A percentile compares a stretch with the other conserved stretches of the same genome.
Evolutionary conservation across 2,113 vertebrate genomes (phyloP).

Genomic region (Nothobranchius furzeri): DNA sequence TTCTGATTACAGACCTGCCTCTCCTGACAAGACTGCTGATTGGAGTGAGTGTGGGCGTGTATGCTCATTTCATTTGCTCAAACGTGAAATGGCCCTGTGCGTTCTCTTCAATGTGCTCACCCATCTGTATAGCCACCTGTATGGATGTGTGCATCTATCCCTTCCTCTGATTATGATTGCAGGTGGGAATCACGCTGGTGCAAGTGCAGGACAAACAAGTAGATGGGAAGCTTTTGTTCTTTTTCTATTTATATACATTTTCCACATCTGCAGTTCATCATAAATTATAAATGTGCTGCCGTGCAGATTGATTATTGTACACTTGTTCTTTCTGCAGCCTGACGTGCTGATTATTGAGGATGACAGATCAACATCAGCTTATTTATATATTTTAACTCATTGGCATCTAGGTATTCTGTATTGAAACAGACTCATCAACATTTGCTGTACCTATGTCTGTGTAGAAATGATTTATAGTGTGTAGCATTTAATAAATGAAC

Average conservation of each 20-base stretch:
- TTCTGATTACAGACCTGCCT: conserved; percentile 72
- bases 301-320: conserved; percentile 35
- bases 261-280: conserved; percentile 21
- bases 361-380: conserved; percentile 29
- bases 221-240: conserved; percentile 40
- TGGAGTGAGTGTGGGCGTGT: conserved; percentile 40
- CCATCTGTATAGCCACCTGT: conserved; percentile 47
- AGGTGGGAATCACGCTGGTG: conserved; percentile 18
- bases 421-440: too few species aligned
- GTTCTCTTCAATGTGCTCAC: conserved; percentile 23
- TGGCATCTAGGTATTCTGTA: neutral
- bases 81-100: conserved; percentile 23
- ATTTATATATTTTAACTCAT: neutral
- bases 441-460: too few species aligned
- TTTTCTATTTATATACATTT: conserved; percentile 27
- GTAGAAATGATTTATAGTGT: too few species aligned
- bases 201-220: conserved; percentile 15
- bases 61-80: conserved; percentile 25
- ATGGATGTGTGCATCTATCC: conserved; percentile 15
- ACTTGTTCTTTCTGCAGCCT: conserved; percentile 22
- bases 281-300: conserved; percentile 38
- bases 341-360: conserved; percentile 13
- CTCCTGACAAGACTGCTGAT: conserved; percentile 57
- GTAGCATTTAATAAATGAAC: too few species aligned
- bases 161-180: conserved; percentile 66